These are phyloP conservation scores for Drosophila basisetae DNA, from an alignment of 2,888 invertebrate species.

Conservation along the genomic window DNA sequence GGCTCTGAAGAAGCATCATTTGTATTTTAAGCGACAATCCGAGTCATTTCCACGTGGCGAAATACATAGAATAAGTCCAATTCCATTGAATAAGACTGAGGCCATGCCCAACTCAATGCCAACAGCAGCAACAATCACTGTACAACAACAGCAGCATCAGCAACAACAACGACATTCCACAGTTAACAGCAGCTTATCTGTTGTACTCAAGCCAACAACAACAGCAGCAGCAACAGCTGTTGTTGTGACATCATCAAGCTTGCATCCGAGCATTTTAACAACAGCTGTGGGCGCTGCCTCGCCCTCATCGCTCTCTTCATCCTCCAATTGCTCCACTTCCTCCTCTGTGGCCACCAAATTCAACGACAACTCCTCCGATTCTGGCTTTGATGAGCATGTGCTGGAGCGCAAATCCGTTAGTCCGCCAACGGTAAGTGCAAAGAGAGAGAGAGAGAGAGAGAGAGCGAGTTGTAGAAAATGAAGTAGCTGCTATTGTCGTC, in stretches of 20 bases:
- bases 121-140: slow-evolving; percentile 41
- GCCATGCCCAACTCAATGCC: slow-evolving; percentile 30
- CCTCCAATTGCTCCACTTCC: slow-evolving; percentile 77
- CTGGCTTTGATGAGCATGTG: slow-evolving; percentile 89
- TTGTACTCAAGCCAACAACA: slow-evolving; percentile 51
- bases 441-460: not conserved
- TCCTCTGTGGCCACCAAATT: slow-evolving; percentile 83
- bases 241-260: slow-evolving; percentile 8
- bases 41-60: slow-evolving; percentile 82
- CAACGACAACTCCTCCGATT: slow-evolving; percentile 90
- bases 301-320: slow-evolving; percentile 75
- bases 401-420: slow-evolving; percentile 84
- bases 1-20: slow-evolving; percentile 85
- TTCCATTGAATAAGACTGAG: slow-evolving; percentile 82
- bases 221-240: slow-evolving; percentile 20
- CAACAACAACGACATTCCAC: slow-evolving; percentile 77
- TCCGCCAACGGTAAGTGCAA: slow-evolving; percentile 79
- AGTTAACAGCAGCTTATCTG: slow-evolving; percentile 34
- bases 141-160: slow-evolving; percentile 58
- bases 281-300: slow-evolving; percentile 76
- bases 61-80: slow-evolving; percentile 78
- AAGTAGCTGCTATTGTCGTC: slow-evolving; percentile 6
- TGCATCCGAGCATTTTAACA: slow-evolving; percentile 40
- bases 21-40: slow-evolving; percentile 84
- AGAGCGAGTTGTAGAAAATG: not conserved